phyloP scores from a whole-genome alignment of 2,888 invertebrate genomes.

The Drosophila limbata region DNA sequence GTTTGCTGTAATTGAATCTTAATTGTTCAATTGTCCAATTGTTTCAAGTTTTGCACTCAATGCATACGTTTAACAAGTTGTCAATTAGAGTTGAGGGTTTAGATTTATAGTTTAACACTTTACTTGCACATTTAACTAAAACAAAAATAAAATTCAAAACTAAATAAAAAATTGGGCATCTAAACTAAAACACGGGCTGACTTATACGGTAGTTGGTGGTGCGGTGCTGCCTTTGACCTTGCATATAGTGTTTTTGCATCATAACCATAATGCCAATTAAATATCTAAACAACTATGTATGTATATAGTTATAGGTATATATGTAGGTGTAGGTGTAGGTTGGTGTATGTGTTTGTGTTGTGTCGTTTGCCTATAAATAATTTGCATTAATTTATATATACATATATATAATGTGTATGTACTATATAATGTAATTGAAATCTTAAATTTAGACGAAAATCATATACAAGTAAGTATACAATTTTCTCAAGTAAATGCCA shows the following conservation, averaged over 20 bases:
- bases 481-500: constrained; percentile 80
- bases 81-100: constrained; percentile 42
- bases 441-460: constrained; percentile 79
- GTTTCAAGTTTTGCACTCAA: constrained; percentile 30
- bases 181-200: constrained; percentile 73
- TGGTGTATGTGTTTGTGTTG: constrained; percentile 21
- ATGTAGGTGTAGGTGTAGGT: constrained; percentile 26
- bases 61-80: constrained; percentile 45
- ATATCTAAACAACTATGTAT: constrained; percentile 65
- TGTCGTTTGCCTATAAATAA: constrained; percentile 48
- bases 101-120: constrained; percentile 42
- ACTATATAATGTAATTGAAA: constrained; percentile 54
- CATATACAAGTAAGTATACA: constrained; percentile 54
- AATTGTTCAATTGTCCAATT: constrained; percentile 26
- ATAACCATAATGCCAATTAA: constrained; percentile 60
- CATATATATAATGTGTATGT: constrained; percentile 27
- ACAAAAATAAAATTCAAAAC: constrained; percentile 70
- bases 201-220: constrained; percentile 74
- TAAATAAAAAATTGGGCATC: constrained; percentile 40
- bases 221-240: constrained; percentile 58
- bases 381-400: constrained; percentile 29
- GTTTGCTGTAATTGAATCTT: constrained; percentile 47
- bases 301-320: constrained; percentile 26
- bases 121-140: constrained; percentile 78
- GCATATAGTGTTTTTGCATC: constrained; percentile 31